These are phyloP conservation scores for Eulithis prunata DNA, from an alignment of 2,888 invertebrate species.

Conservation along the genomic window DNA sequence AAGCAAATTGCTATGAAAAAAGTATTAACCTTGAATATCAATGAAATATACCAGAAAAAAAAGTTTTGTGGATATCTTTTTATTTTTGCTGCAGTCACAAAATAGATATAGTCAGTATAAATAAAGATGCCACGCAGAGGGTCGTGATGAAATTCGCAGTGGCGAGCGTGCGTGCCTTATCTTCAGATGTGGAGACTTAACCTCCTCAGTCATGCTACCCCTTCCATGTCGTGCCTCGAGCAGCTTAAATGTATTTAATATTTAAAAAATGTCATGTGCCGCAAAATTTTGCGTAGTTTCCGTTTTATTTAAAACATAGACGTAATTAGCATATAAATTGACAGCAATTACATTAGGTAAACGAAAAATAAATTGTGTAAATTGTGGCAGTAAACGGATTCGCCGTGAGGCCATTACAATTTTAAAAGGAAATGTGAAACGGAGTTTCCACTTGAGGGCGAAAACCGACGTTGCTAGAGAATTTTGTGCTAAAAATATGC, in stretches of 20 bases:
- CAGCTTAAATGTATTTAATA: constrained; percentile 30
- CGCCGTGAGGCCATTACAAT: constrained; percentile 53
- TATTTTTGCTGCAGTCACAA: constrained; percentile 47
- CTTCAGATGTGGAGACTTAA: constrained; percentile 61
- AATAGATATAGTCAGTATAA: constrained; percentile 43
- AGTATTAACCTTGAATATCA: neutral
- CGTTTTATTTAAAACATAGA: constrained; percentile 18
- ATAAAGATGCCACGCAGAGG: constrained; percentile 63
- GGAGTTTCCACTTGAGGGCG: constrained; percentile 31
- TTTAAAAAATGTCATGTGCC: constrained; percentile 23
- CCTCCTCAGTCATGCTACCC: constrained; percentile 51
- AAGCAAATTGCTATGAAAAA: constrained; percentile 11
- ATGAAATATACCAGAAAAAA: constrained; percentile 9
- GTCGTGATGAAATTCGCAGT: constrained; percentile 67
- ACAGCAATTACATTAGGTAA: constrained; percentile 33
- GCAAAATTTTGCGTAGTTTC: constrained; percentile 9
- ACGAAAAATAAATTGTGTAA: constrained; percentile 39
- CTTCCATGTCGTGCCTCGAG: constrained; percentile 39
- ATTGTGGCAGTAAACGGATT: constrained; percentile 46
- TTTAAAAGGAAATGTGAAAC: constrained; percentile 54
- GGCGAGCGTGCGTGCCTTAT: constrained; percentile 77
- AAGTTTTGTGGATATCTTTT: constrained; percentile 42
- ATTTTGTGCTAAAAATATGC: constrained; percentile 9
- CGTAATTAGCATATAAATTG: constrained; percentile 35
- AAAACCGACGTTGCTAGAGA: constrained; percentile 14